A percentile compares a stretch with the other conserved stretches of the same genome.
phyloP scores from a whole-genome alignment of 2,888 invertebrate genomes.

The Melipona bicolor region DNA sequence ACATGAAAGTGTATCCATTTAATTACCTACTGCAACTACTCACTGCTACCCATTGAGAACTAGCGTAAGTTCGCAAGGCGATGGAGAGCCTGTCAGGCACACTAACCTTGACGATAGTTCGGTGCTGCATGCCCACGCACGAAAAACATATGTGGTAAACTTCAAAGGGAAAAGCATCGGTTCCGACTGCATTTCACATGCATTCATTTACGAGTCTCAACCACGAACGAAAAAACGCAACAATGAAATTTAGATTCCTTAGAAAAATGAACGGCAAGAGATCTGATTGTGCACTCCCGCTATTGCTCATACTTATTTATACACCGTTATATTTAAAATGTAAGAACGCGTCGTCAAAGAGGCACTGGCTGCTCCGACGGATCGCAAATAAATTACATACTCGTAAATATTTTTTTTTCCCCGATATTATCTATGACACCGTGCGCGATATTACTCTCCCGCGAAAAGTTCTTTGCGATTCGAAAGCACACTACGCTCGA shows the following conservation, averaged over 20 bases:
- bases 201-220: constrained; percentile 44
- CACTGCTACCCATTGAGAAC: constrained; percentile 36
- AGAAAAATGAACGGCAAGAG: constrained; percentile 64
- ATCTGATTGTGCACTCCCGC: constrained; percentile 80
- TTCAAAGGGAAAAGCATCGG: constrained; percentile 68
- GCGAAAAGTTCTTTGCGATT: constrained; percentile 24
- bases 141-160: constrained; percentile 74
- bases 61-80: constrained; percentile 31
- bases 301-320: constrained; percentile 85
- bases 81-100: constrained; percentile 43
- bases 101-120: constrained; percentile 80
- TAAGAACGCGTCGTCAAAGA: constrained; percentile 75
- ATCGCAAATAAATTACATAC: constrained; percentile 47
- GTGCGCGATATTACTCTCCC: constrained; percentile 16
- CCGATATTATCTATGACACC: constrained; percentile 20
- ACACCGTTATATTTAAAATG: constrained; percentile 84
- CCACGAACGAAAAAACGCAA: constrained; percentile 37
- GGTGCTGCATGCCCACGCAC: constrained; percentile 76
- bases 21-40: constrained; percentile 25
- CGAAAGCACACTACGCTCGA: constrained; percentile 32
- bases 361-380: constrained; percentile 26
- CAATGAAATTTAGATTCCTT: constrained; percentile 35
- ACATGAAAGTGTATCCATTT: constrained; percentile 13
- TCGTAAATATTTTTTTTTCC: constrained; percentile 23
- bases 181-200: constrained; percentile 71